Evolutionary conservation across 2,113 vertebrate species (phyloP).

Genomic region (Podiceps cristatus): DNA sequence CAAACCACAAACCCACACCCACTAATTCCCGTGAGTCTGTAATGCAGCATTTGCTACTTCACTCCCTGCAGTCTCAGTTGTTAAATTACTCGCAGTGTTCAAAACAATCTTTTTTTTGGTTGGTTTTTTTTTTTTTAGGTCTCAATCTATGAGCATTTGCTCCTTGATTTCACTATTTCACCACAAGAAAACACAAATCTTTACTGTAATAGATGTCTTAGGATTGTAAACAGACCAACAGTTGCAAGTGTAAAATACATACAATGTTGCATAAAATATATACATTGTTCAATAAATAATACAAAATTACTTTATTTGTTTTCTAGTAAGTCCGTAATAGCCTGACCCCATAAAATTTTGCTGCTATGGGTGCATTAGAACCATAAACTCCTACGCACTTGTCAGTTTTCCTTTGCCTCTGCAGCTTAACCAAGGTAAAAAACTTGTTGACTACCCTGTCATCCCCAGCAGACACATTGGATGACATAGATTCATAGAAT

Average conservation of each 20-base stretch:
- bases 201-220: not conserved
- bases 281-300: not conserved
- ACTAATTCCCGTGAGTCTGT: not conserved
- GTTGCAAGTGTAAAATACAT: not conserved
- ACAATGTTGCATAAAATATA: not conserved
- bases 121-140: not conserved
- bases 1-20: constrained; percentile 14
- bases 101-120: not conserved
- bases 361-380: not conserved
- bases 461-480: not conserved
- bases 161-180: not conserved
- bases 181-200: not conserved
- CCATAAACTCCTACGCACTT: not conserved
- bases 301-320: not conserved
- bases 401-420: not conserved
- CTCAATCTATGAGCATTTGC: not conserved
- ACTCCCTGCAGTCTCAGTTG: not conserved
- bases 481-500: not conserved
- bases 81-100: not conserved
- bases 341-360: too few relatives aligned
- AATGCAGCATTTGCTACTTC: not conserved
- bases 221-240: not conserved
- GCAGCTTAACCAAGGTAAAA: not conserved
- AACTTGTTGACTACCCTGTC: not conserved
- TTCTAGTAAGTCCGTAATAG: not conserved